Evolutionary conservation across 2,113 vertebrate genomes (phyloP), one percentile per base, ranked within the genome.

Genomic region (Melierax canorus): DNA sequence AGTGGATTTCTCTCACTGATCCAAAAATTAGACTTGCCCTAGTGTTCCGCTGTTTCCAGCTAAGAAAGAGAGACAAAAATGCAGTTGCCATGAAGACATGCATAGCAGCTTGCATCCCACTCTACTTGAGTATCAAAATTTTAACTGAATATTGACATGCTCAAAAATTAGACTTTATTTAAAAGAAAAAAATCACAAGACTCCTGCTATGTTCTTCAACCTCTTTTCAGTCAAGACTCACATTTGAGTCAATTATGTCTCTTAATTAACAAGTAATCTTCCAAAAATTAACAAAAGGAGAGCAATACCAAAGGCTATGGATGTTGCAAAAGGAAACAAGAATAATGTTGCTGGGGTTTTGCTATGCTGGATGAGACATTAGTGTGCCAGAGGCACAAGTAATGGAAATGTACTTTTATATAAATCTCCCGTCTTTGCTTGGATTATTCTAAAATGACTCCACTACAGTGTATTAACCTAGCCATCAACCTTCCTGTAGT

Each of bases 381-480:
- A 91, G 26, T 38, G 67, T 58, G 91, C 68, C 66, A 75, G 38
- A 86, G 82, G 51, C 62, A 91, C 41, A 68, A 92, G 71, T 92
- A 92, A 90, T 84, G 46, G 91, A 97, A 97, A 94, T 39, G 29
- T 85, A 92, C 79, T 96, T 96, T 92, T 53, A 55, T 72, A 98
- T 83, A 97, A 95, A 92, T 93, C 81, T 94, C 77, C 91, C 94
- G 87, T 94, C 59, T 96, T 96, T 91, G 94, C 88, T 96, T 97
- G 78, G 68, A 93, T 94, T 96, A 80, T 90, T 97, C 93, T 92
- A 83, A 96, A 92, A 96, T 89, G 82, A 95, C 94, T 97, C 58
- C 15, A 59, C 94, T 82, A 82, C 36, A 91, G 55, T 64, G 66
- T 73, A 94, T 94, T 92, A 97, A 91, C 94, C 77, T 39, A 82